Base-by-base conservation (phyloP, 2,797 vertebrate species). In the Protosalanx chinensis region DNA sequence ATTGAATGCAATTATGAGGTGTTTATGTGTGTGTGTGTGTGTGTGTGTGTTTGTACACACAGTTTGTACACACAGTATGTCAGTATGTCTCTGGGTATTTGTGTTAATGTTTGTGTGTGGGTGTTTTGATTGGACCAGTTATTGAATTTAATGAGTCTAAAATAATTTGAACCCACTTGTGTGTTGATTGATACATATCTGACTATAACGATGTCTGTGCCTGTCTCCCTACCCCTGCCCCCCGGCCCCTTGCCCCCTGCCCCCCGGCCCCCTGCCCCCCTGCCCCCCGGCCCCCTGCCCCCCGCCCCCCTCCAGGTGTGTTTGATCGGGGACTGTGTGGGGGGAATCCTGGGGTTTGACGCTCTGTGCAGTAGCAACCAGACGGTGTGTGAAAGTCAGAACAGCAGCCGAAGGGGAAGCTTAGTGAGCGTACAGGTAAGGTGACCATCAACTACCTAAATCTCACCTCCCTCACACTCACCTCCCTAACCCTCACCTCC, bases 271-370 rank as follows among this genome's bases (percentile, higher is more conserved):
- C 33, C 7, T 3, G 5, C 33, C 33, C 33, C 33, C 33, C 33
- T 35, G 33, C 33, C 33, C 33, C 33, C 33, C 6, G 33, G n/a
- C 3, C 33, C 33, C 33, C 33, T 77, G 58, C 67, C 69, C 23
- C 3, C 61, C 77, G 68, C 13, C 16, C 67, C 23, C 71, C 27
- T 84, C 2, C 23, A 99, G 97, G 97, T 99, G 13, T 97, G 95
- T 77, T 92, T 99, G 81, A 93, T 99, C 23, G 97, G 96, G 62
- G 97, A 99, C 90, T 98, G 96, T 57, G 93, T 98, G 53, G 97
- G 97, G 69, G 97, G 97, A 82, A 97, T 99, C 80, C 82, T 99
- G 83, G 97, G 96, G 77, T 99, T 99, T 66, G 97, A 99, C 81
- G 96, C 96, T 62, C 92, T 99, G 81, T 99, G 97, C 90, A 96